Percentiles rank a stretch among this genome's conserved stretches.
Conservation (phyloP, 1,140 invertebrate species). For the Pogonus chalceus region DNA sequence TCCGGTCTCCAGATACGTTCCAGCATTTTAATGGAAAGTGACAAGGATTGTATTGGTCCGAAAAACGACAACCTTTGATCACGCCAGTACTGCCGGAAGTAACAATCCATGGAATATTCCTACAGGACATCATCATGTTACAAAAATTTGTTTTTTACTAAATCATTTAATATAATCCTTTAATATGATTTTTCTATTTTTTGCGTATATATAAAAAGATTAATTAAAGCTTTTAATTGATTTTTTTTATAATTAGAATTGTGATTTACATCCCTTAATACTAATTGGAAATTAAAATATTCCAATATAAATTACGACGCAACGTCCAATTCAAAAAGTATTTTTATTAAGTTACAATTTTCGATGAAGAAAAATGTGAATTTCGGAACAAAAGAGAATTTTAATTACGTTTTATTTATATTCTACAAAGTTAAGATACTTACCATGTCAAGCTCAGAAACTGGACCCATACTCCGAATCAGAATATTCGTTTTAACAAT, state of each 20-base stretch:
- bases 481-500: slow-evolving; percentile 86
- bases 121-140: slow-evolving; percentile 37
- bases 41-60: slow-evolving; percentile 69
- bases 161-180: background rate
- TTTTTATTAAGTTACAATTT: no score
- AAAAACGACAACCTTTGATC: slow-evolving; percentile 73
- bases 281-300: no score
- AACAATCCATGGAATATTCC: slow-evolving; percentile 96
- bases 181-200: no score
- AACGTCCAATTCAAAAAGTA: no score
- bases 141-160: background rate
- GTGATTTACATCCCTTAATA: no score
- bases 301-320: no score
- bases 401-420: no score
- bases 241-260: background rate
- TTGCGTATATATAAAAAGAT: no score
- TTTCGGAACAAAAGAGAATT: no score
- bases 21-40: slow-evolving; percentile 81
- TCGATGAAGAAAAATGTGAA: no score
- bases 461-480: slow-evolving; percentile 89
- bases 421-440: slow-evolving; percentile 26
- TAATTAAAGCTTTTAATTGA: background rate
- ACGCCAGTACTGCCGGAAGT: slow-evolving; percentile 85
- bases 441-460: slow-evolving; percentile 93
- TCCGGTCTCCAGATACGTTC: slow-evolving; percentile 92